phyloP scores from a whole-genome alignment of 2,113 vertebrate species.

The Odocoileus hemionus region DNA sequence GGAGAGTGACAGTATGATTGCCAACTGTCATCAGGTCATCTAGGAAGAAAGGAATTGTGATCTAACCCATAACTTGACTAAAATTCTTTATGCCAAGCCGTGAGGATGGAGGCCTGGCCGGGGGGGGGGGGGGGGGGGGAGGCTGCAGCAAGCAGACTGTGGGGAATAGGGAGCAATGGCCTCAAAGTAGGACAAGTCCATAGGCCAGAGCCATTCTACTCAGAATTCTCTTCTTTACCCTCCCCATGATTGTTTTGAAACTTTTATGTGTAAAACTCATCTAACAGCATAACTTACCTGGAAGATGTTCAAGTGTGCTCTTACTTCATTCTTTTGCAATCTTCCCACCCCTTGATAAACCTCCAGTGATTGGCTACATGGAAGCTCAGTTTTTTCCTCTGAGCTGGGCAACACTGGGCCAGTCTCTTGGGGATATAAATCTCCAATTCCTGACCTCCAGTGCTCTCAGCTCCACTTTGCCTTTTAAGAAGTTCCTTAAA shows the following conservation, averaged over 20 bases:
- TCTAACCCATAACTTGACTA: neutral
- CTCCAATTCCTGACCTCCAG: neutral
- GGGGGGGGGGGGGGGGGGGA: neutral
- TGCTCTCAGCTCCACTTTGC: conserved; percentile 22
- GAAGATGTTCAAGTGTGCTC: conserved; percentile 41
- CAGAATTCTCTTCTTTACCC: neutral
- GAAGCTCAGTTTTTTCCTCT: conserved; percentile 54
- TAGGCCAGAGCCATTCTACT: neutral
- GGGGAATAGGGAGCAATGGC: neutral
- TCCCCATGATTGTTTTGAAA: neutral
- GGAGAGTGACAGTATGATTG: neutral
- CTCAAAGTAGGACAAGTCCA: conserved; percentile 18
- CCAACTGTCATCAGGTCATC: neutral
- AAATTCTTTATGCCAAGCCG: neutral
- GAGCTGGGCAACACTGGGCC: neutral
- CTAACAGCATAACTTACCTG: conserved; percentile 23
- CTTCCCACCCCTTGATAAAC: conserved; percentile 40
- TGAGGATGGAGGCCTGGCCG: neutral
- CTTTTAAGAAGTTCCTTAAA: conserved; percentile 52
- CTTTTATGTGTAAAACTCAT: conserved; percentile 47
- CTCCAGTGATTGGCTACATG: conserved; percentile 52
- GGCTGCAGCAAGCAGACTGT: neutral
- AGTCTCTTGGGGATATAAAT: conserved; percentile 31
- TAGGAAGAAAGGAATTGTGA: neutral
- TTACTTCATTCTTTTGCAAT: conserved; percentile 55